Evolutionary conservation across 2,113 vertebrate species (phyloP).

Genomic region (Entelurus aequoreus): DNA sequence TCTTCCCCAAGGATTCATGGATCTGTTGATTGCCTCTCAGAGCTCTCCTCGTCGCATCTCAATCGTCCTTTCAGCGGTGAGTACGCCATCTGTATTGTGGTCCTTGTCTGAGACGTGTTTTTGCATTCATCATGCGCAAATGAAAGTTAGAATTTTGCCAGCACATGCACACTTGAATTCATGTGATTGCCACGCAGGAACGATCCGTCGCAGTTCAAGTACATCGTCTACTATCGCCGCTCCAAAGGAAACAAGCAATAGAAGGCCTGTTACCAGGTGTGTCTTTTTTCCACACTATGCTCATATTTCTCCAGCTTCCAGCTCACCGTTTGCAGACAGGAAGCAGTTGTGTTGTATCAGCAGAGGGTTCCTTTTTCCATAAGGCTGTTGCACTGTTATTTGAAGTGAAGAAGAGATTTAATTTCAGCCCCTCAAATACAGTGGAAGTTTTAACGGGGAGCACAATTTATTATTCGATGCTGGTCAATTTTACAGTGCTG

Average conservation of each 20-base stretch:
- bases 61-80: conserved; percentile 81
- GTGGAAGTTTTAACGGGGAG: background rate
- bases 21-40: conserved; percentile 88
- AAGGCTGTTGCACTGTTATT: conserved; percentile 18
- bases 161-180: conserved; percentile 24
- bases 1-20: conserved; percentile 78
- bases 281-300: conserved; percentile 19
- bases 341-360: conserved; percentile 49
- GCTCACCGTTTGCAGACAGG: conserved; percentile 41
- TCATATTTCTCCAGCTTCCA: conserved; percentile 11
- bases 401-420: conserved; percentile 20
- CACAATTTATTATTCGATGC: background rate
- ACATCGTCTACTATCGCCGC: conserved; percentile 80
- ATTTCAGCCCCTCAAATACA: conserved; percentile 32
- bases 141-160: conserved; percentile 1
- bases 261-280: conserved; percentile 81
- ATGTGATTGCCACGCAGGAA: conserved; percentile 44
- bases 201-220: conserved; percentile 83
- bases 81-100: conserved; percentile 22
- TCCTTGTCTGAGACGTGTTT: conserved; percentile 9
- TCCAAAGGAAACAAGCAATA: conserved; percentile 81
- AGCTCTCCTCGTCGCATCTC: conserved; percentile 78
- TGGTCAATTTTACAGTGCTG: background rate
- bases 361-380: conserved; percentile 27
- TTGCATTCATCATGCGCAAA: conserved; percentile 12